Conservation (phyloP, 2,797 vertebrate species). For the Xiphorhynchus erythropygius region DNA sequence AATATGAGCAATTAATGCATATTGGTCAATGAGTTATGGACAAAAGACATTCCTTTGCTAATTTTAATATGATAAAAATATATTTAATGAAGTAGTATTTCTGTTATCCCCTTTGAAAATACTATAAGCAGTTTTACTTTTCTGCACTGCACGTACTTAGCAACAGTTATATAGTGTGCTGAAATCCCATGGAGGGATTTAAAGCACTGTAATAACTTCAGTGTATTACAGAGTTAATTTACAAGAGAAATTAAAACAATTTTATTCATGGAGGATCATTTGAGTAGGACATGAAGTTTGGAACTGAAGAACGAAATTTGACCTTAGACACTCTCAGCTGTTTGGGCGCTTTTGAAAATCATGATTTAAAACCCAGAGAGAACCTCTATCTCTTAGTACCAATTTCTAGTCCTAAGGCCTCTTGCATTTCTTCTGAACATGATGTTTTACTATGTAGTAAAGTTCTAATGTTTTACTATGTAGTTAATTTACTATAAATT, state of each 20-base stretch:
- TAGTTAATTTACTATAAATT: neutral
- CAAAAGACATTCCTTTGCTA: neutral
- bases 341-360: neutral
- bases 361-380: neutral
- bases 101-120: neutral
- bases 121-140: neutral
- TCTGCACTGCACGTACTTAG: neutral
- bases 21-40: neutral
- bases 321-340: neutral
- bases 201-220: neutral
- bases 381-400: neutral
- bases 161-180: neutral
- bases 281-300: neutral
- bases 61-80: neutral
- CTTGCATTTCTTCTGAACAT: neutral
- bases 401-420: neutral
- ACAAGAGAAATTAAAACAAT: neutral
- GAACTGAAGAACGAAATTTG: neutral
- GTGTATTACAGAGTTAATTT: neutral
- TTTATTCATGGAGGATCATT: neutral
- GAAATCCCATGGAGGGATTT: neutral
- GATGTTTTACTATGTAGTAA: too few species aligned
- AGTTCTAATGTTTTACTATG: neutral
- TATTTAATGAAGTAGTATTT: neutral
- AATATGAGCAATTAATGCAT: neutral